These are phyloP conservation scores for Aptenodytes forsteri DNA, from an alignment of 2,113 vertebrate genomes.

Conservation along the genomic window DNA sequence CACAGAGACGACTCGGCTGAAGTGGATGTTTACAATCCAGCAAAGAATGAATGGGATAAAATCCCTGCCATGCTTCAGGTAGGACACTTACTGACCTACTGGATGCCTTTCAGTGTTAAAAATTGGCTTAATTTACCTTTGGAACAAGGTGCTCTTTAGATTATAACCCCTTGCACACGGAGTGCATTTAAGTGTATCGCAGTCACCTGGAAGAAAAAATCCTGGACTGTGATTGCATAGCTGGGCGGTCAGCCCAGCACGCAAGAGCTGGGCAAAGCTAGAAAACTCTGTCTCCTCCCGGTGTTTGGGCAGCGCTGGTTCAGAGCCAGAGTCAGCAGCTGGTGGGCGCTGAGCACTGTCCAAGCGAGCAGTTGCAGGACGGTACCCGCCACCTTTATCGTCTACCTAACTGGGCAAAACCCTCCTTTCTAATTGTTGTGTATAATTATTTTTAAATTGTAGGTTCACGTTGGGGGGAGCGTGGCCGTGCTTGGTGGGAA, in stretches of 20 bases:
- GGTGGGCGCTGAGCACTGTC: not conserved
- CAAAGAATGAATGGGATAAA: slow-evolving; percentile 92
- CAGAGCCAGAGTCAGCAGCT: not conserved
- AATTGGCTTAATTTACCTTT: not conserved
- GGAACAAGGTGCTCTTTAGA: not conserved
- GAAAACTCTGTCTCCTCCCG: not conserved
- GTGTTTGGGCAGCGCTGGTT: not conserved
- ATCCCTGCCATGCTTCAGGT: slow-evolving; percentile 96
- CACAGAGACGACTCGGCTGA: slow-evolving; percentile 92
- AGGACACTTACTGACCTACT: rapidly evolving
- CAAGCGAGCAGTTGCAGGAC: not conserved
- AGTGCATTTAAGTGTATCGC: rapidly evolving
- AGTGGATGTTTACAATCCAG: slow-evolving; percentile 92
- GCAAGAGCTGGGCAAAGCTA: not conserved
- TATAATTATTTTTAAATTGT: rapidly evolving
- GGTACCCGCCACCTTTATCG: rapidly evolving
- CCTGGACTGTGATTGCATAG: rapidly evolving
- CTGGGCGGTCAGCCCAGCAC: not conserved
- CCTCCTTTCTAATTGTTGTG: not conserved
- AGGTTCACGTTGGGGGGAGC: slow-evolving; percentile 96
- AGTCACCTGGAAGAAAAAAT: not conserved
- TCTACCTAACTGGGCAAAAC: not conserved
- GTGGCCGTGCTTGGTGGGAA: slow-evolving; percentile 90
- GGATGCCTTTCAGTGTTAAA: not conserved
- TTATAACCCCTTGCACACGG: not conserved